Conservation (phyloP, 2,888 invertebrate species). For the Cataglyphis altisquamis region DNA sequence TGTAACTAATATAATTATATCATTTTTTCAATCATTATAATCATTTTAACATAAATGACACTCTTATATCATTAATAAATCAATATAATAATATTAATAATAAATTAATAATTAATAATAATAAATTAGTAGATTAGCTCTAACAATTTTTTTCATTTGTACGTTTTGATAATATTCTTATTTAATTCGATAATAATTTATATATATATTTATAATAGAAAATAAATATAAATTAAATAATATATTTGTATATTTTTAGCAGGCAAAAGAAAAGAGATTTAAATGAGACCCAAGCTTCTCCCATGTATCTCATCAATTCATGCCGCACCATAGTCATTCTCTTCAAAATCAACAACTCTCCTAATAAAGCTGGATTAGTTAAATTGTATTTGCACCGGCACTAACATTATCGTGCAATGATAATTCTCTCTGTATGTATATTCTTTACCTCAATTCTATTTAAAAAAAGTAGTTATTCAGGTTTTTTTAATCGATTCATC, state of each 20-base stretch:
- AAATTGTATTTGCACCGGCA: constrained; percentile 47
- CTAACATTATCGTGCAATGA: constrained; percentile 53
- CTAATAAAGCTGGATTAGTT: constrained; percentile 26
- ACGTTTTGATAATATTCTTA: not conserved
- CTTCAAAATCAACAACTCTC: constrained; percentile 11
- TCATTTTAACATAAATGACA: not conserved
- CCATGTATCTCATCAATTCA: constrained; percentile 40
- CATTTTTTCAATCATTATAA: not conserved
- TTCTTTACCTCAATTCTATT: constrained; percentile 71
- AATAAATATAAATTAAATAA: constrained; percentile 17
- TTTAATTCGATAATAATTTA: not conserved
- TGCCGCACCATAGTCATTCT: constrained; percentile 38
- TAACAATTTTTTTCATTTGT: constrained; percentile 3
- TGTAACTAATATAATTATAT: constrained; percentile 4
- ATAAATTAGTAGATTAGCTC: not conserved
- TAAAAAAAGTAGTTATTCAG: not conserved
- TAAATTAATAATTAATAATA: not conserved
- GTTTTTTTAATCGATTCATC: not conserved
- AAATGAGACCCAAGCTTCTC: constrained; percentile 17
- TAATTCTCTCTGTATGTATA: constrained; percentile 32
- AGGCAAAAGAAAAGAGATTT: constrained; percentile 38
- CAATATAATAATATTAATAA: not conserved
- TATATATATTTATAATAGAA: not conserved
- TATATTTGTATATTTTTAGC: constrained; percentile 40
- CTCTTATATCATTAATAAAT: not conserved